A percentile compares a stretch with the other conserved stretches of the same genome.
phyloP scores from a whole-genome alignment of 2,888 invertebrate species.

The Mactromeris polynyma region DNA sequence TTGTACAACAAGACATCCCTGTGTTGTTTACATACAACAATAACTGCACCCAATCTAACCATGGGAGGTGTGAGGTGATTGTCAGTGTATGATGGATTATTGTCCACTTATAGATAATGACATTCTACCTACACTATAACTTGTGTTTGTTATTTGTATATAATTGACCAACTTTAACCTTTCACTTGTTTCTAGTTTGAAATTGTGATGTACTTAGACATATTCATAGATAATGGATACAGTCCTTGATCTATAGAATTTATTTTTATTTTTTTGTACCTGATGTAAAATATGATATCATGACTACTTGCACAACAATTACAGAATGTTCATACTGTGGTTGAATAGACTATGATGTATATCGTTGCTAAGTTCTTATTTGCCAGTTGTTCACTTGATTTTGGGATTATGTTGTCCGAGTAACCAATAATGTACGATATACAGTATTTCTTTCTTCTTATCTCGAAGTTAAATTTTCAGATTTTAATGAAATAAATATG shows the following conservation, averaged over 20 bases:
- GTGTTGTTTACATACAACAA: neutral
- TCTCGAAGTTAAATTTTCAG: too few relatives aligned
- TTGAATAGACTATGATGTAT: neutral
- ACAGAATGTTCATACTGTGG: neutral
- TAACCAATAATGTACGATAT: too few relatives aligned
- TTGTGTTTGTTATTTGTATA: neutral
- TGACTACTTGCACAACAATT: neutral
- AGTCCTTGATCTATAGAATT: neutral
- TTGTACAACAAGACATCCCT: too few relatives aligned
- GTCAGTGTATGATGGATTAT: neutral
- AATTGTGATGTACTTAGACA: neutral
- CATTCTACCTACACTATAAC: neutral
- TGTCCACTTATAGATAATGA: slow-evolving; percentile 5
- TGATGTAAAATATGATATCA: too few relatives aligned
- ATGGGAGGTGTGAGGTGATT: neutral
- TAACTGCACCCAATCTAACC: too few relatives aligned
- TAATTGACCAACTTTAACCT: slow-evolving; percentile 3
- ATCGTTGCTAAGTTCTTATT: neutral
- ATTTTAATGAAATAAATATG: too few relatives aligned
- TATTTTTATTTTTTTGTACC: neutral
- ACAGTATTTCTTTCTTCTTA: too few relatives aligned
- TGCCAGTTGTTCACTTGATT: too few relatives aligned
- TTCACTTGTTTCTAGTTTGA: neutral
- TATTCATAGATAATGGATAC: neutral
- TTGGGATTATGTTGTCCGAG: too few relatives aligned